Evolutionary conservation across 2,113 vertebrate species (phyloP).

Genomic region (Genyomyrus donnyi): DNA sequence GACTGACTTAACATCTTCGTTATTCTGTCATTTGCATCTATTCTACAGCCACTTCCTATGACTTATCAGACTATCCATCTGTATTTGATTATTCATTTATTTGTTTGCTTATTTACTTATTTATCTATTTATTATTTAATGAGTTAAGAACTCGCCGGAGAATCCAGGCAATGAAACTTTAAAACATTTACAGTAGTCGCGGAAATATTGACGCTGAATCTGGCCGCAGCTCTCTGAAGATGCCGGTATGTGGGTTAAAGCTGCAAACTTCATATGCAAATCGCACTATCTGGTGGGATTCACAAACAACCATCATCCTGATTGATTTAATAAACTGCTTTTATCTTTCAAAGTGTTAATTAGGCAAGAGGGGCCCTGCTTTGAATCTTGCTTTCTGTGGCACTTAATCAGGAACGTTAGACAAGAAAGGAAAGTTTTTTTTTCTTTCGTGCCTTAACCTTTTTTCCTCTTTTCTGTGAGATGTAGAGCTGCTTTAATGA

Average conservation of each 20-base stretch:
- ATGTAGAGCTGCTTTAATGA: conserved; percentile 25
- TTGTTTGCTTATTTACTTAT: conserved; percentile 25
- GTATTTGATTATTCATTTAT: conserved; percentile 28
- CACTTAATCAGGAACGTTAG: conserved; percentile 51
- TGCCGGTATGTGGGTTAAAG: conserved; percentile 95
- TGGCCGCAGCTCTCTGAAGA: conserved; percentile 78
- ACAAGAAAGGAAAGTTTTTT: conserved; percentile 51
- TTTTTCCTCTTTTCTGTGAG: conserved; percentile 29
- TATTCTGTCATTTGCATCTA: conserved; percentile 26
- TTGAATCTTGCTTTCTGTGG: conserved; percentile 51
- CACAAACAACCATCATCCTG: conserved; percentile 98
- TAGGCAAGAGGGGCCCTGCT: conserved; percentile 88
- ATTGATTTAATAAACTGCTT: conserved; percentile 99
- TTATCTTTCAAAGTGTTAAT: conserved; percentile 99
- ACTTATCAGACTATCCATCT: conserved; percentile 26
- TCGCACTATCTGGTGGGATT: conserved; percentile 96
- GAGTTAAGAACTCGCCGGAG: conserved; percentile 55
- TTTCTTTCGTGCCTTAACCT: conserved; percentile 35
- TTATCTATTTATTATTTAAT: conserved; percentile 58
- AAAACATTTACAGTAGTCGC: conserved; percentile 52
- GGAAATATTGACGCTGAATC: conserved; percentile 90
- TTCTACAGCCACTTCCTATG: conserved; percentile 28
- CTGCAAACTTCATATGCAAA: conserved; percentile 98
- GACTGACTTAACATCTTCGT: conserved; percentile 20
- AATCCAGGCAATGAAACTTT: conserved; percentile 53